phyloP scores from a whole-genome alignment of 2,797 vertebrate genomes.

The Falco columbarius region DNA sequence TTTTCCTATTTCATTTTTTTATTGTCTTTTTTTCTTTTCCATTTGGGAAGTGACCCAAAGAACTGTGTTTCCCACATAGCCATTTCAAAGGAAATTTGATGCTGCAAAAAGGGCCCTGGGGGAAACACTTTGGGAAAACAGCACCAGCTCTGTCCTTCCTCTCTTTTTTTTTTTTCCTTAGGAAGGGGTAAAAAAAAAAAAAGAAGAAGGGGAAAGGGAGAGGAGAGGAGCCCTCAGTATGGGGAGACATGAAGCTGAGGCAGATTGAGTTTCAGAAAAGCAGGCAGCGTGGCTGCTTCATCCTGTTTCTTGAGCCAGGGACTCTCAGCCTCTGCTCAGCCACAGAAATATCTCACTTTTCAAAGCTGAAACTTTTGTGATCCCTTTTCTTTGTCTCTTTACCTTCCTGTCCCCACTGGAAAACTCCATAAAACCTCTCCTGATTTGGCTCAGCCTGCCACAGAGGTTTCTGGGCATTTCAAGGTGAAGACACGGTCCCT shows the following conservation, averaged over 20 bases:
- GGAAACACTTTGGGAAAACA: slow-evolving; percentile 58
- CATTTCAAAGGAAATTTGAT: slow-evolving; percentile 68
- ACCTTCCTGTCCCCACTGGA: neutral
- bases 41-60: slow-evolving; percentile 64
- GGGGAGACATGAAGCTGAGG: neutral
- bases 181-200: neutral
- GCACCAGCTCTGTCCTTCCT: slow-evolving; percentile 24
- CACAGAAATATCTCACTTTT: neutral
- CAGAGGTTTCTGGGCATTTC: neutral
- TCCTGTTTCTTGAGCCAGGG: neutral
- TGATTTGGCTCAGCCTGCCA: neutral
- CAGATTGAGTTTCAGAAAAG: slow-evolving; percentile 36
- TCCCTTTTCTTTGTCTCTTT: neutral
- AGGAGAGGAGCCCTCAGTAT: neutral
- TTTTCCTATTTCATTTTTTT: slow-evolving; percentile 62
- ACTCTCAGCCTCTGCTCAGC: neutral
- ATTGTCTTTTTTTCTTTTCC: slow-evolving; percentile 41
- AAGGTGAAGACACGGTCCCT: neutral
- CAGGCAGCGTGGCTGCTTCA: neutral
- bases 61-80: slow-evolving; percentile 57
- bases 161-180: neutral
- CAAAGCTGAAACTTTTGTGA: neutral
- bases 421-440: neutral
- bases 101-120: slow-evolving; percentile 38
- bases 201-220: neutral